Conservation (phyloP, 2,888 invertebrate species). For the Malacosoma neustria region DNA sequence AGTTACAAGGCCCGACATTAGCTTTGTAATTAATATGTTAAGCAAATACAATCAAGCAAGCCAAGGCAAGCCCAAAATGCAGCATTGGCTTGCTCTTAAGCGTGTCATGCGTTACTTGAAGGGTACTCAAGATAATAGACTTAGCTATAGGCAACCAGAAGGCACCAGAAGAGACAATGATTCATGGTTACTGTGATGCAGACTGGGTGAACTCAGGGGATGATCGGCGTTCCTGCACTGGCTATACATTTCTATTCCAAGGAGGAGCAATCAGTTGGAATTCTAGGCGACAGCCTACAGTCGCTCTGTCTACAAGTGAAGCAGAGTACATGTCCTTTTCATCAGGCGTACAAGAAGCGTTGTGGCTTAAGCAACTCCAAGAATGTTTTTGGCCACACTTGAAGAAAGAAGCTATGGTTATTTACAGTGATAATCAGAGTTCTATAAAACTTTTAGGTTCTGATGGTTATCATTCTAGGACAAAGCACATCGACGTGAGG, state of each 20-base stretch:
- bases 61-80: not conserved
- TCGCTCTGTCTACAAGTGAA: slow-evolving; percentile 19
- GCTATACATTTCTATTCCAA: slow-evolving; percentile 18
- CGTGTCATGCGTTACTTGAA: not conserved
- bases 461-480: slow-evolving; percentile 2
- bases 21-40: not conserved
- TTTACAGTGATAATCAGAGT: slow-evolving; percentile 10
- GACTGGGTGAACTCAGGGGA: slow-evolving; percentile 17
- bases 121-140: not conserved
- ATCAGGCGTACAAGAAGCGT: slow-evolving; percentile 14
- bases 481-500: not conserved
- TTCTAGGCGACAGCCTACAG: slow-evolving; percentile 15
- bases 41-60: not conserved
- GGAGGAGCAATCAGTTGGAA: slow-evolving; percentile 16
- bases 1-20: not conserved
- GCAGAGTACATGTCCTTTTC: slow-evolving; percentile 22
- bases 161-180: not conserved
- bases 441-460: slow-evolving; percentile 9
- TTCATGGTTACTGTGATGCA: slow-evolving; percentile 15
- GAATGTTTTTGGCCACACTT: slow-evolving; percentile 6
- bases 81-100: not conserved
- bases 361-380: slow-evolving; percentile 15
- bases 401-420: slow-evolving; percentile 1
- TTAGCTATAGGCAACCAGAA: not conserved
- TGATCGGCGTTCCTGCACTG: slow-evolving; percentile 18